These are phyloP conservation scores for Cryptoblepharus egeriae DNA, from an alignment of 2,797 vertebrate species.

Conservation along the genomic window DNA sequence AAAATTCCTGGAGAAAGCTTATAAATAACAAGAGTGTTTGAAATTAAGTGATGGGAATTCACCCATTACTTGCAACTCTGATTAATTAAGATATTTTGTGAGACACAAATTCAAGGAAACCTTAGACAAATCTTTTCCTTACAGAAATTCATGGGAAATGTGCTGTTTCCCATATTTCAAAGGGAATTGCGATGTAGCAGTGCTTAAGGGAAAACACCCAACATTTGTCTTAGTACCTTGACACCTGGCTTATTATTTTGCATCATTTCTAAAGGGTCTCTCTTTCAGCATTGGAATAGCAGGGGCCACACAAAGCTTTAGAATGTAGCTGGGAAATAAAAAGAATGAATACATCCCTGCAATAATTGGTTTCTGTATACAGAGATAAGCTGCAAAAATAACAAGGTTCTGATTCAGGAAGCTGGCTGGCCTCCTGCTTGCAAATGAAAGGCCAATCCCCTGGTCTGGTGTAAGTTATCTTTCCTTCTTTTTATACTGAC, in stretches of 20 bases:
- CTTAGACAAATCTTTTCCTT: neutral
- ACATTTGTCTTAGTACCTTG: accelerated
- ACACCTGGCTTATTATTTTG: conserved; percentile 8
- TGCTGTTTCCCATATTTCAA: neutral
- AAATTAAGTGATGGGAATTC: neutral
- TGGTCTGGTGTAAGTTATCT: neutral
- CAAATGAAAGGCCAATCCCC: conserved; percentile 29
- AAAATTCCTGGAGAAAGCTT: neutral
- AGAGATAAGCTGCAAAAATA: conserved; percentile 65
- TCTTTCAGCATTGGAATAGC: conserved; percentile 31
- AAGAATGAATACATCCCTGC: conserved; percentile 40
- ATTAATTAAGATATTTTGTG: neutral
- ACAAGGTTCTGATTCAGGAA: conserved; percentile 53
- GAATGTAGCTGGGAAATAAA: conserved; percentile 48
- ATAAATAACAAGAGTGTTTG: no score
- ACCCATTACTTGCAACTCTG: neutral
- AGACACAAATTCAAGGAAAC: neutral
- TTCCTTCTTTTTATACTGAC: accelerated
- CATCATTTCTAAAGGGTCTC: neutral
- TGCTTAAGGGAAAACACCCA: neutral
- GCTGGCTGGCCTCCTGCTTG: conserved; percentile 38
- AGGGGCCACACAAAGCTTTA: conserved; percentile 30
- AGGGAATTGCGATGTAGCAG: neutral
- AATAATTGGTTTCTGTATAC: conserved; percentile 66
- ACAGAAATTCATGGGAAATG: neutral